Conservation (phyloP, 64 coral and sea anemone species). For the Orbicella faveolata region DNA sequence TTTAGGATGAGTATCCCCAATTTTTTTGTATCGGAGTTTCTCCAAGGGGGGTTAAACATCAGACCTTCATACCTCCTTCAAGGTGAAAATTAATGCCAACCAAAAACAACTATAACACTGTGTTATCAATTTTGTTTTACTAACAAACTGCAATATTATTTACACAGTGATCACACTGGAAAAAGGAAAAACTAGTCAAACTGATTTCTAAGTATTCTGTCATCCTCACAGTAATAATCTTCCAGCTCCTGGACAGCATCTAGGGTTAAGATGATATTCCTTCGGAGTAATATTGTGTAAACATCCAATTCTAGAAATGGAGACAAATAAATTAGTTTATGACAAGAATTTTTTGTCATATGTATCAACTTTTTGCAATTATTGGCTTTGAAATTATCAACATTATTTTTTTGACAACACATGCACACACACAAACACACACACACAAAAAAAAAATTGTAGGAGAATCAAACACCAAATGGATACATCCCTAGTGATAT, state of each 20-base stretch:
- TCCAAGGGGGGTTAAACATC: too few relatives aligned
- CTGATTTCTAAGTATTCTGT: slow-evolving; percentile 74
- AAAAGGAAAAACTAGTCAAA: slow-evolving; percentile 39
- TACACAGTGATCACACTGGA: not conserved
- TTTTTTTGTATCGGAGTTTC: not conserved
- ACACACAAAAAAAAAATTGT: not conserved
- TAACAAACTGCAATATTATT: not conserved
- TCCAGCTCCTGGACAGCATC: slow-evolving; percentile 76
- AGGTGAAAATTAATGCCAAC: too few relatives aligned
- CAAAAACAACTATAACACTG: too few relatives aligned
- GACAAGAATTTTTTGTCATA: too few relatives aligned
- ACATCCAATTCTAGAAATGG: slow-evolving; percentile 59
- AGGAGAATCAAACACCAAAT: not conserved
- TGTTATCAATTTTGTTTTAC: not conserved
- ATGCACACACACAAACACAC: not conserved
- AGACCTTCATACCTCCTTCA: too few relatives aligned
- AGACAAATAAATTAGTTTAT: not conserved
- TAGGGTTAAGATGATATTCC: slow-evolving; percentile 80
- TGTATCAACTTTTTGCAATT: too few relatives aligned
- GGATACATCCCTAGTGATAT: too few relatives aligned
- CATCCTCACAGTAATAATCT: slow-evolving; percentile 82
- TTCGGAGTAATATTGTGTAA: slow-evolving; percentile 80
- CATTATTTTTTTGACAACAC: too few relatives aligned
- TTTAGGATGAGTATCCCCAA: not conserved
- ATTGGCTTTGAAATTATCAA: too few relatives aligned